A percentile compares a stretch with the other conserved stretches of the same genome.
phyloP scores from a whole-genome alignment of 30 jellyfish, hydroid and myxozoan genomes.

The Hydractinia symbiolongicarpus region DNA sequence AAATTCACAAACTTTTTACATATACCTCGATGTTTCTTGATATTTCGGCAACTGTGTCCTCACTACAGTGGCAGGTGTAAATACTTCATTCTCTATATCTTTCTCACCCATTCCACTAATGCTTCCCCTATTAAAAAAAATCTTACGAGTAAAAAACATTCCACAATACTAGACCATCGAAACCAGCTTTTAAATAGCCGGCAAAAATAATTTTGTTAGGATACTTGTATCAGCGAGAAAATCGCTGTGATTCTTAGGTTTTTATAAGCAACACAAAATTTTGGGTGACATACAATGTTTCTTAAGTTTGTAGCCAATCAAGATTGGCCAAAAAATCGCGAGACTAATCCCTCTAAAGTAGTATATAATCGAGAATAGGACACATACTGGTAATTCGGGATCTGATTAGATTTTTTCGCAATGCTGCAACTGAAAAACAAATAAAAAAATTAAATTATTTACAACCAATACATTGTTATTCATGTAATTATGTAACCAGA shows the following conservation, averaged over 20 bases:
- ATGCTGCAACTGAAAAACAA: slow-evolving; percentile 1
- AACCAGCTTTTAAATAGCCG: no score
- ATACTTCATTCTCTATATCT: slow-evolving; percentile 57
- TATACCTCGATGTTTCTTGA: slow-evolving; percentile 64
- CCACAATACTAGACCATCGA: no score
- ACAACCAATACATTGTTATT: no score
- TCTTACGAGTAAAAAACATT: neutral
- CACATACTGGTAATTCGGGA: slow-evolving; percentile 7
- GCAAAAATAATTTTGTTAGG: no score
- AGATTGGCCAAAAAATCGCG: no score
- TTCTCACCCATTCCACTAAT: slow-evolving; percentile 72
- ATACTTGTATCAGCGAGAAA: no score
- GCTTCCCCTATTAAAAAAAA: slow-evolving; percentile 50
- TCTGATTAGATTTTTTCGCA: slow-evolving; percentile 1
- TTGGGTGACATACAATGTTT: no score
- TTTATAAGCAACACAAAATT: no score
- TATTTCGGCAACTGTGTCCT: slow-evolving; percentile 49
- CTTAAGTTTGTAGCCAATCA: no score
- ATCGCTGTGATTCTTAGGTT: no score
- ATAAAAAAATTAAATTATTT: neutral
- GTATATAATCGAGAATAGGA: neutral
- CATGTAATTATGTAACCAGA: no score
- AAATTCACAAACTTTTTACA: neutral
- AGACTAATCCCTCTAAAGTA: neutral
- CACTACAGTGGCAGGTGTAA: slow-evolving; percentile 47